Conservation (phyloP, 2,888 invertebrate species). For the Griposia aprilina region DNA sequence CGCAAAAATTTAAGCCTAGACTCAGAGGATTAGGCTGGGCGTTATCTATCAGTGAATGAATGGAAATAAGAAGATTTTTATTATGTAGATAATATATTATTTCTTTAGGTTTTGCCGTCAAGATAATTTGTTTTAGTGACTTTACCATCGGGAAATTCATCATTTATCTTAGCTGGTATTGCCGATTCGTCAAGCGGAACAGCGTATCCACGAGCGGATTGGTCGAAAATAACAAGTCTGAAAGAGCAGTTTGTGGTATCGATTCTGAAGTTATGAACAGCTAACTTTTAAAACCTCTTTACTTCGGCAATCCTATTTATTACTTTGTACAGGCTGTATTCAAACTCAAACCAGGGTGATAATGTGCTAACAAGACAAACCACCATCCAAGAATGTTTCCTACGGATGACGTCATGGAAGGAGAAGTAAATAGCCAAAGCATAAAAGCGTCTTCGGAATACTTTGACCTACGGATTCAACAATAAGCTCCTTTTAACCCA, state of each 20-base stretch:
- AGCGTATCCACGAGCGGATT: not conserved
- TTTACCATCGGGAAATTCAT: not conserved
- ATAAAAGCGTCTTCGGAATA: not conserved
- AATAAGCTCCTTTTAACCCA: not conserved
- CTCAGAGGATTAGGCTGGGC: not conserved
- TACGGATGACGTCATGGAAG: not conserved
- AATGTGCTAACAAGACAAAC: not conserved
- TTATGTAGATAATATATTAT: not conserved
- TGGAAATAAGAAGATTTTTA: not conserved
- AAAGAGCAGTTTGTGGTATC: slow-evolving; percentile 10
- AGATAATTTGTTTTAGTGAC: not conserved
- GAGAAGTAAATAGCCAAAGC: not conserved
- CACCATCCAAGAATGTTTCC: not conserved
- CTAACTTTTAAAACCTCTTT: not conserved
- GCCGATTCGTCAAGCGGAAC: not conserved
- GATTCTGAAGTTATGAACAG: not conserved
- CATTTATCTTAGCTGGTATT: not conserved
- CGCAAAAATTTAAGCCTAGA: not conserved
- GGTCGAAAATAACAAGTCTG: slow-evolving; percentile 1
- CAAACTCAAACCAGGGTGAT: not conserved
- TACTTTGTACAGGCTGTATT: not conserved
- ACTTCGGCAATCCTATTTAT: not conserved
- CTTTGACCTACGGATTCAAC: not conserved
- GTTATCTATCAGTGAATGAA: not conserved
- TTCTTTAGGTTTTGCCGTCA: not conserved